A percentile compares a stretch with the other conserved stretches of the same genome.
phyloP scores from a whole-genome alignment of 1,140 invertebrate genomes.

The Phortica variegata region DNA sequence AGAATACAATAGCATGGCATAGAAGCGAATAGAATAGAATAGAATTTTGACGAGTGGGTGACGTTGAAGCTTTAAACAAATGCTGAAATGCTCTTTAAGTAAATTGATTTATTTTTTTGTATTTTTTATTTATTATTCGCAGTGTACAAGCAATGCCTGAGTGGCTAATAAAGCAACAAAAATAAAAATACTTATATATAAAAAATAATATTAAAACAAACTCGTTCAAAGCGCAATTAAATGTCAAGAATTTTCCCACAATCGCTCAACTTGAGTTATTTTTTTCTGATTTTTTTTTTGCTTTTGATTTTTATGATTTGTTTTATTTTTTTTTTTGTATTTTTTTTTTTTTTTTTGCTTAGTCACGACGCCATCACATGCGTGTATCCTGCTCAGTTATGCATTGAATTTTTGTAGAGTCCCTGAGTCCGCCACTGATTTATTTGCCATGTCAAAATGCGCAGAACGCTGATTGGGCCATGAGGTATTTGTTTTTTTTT shows the following conservation, averaged over 20 bases:
- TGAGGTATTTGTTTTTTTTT: slow-evolving; percentile 52
- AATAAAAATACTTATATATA: no score
- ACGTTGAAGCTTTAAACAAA: slow-evolving; percentile 8
- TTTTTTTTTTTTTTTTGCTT: no score
- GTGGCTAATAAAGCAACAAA: no score
- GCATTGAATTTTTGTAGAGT: no score
- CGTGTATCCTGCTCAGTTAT: no score
- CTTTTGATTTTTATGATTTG: neutral
- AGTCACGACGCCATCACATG: no score
- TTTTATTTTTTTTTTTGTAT: neutral
- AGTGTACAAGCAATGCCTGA: no score
- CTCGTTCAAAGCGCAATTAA: slow-evolving; percentile 43
- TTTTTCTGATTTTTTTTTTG: no score
- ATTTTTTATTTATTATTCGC: slow-evolving; percentile 10
- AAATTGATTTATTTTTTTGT: no score
- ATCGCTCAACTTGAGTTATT: no score
- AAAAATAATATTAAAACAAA: no score
- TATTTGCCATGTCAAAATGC: slow-evolving; percentile 51
- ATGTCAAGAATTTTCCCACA: slow-evolving; percentile 55
- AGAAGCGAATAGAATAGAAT: slow-evolving; percentile 13
- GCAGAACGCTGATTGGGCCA: slow-evolving; percentile 45
- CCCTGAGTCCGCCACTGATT: slow-evolving; percentile 34
- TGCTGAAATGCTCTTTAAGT: slow-evolving; percentile 16
- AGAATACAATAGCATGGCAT: slow-evolving; percentile 18
- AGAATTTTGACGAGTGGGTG: slow-evolving; percentile 23